Base-by-base conservation (phyloP, 2,888 invertebrate species). In the Cephus pygmeus region DNA sequence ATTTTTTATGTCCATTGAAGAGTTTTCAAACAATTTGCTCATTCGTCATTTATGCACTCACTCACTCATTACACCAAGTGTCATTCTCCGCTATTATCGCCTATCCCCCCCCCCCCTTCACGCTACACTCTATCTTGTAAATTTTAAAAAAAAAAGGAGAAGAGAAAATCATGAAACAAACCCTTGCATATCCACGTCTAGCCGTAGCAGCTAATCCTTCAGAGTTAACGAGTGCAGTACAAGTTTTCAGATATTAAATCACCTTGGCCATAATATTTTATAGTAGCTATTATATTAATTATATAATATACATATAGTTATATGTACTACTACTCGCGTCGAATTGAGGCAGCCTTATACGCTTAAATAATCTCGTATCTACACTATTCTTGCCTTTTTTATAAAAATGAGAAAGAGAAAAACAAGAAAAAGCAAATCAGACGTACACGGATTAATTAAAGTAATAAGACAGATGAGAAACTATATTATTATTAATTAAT, bases 381-480 rank as follows among this genome's bases (percentile, higher is more conserved):
- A 69, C 75, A 75, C 78, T 78, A 69, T 75, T 69, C 56, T 56
- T 75, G 75, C 74, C 77, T 75, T 75, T 77, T 77, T 77, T 75
- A 77, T 69, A 77, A 33, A 73, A 74, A 34, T 34, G 56, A 56
- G 23, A 73, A 36, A 73, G 35, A 73, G 35, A 11, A 33, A 30
- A 31, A 30, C n/a, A 74, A 75, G 69, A 30, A 68, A 76, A 78
- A 73, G 73, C 33, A n/a, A 75, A 34, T 71, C 71, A 71, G 73
- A 78, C 34, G 74, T 75, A 34, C 56, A 36, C 35, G 34, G 34
- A 68, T 12, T 78, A 71, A 69, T 75, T 69, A 78, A 75, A 68
- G 31, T 78, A 71, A 69, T 78, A 76, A 78, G 73, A 36, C 30
- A 71, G 75, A 75, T 76, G 75, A 78, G 71, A 78, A 76, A 78